phyloP scores from a whole-genome alignment of 2,113 vertebrate genomes.

The Calyptommatus sinebrachiatus region DNA sequence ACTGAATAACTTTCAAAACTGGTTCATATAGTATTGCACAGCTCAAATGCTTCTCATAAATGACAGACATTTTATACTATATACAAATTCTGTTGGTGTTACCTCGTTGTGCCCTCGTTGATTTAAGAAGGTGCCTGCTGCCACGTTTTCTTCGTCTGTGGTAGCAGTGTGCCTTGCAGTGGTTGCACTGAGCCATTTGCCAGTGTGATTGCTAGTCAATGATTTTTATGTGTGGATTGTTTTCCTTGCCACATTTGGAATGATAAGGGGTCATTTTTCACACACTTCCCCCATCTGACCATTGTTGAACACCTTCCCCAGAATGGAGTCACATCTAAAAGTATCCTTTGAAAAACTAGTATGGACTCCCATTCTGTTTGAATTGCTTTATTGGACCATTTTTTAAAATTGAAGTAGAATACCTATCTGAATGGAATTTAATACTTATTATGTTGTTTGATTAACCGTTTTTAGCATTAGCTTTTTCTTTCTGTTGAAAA shows the following conservation, averaged over 20 bases:
- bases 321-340: not conserved
- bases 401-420: slow-evolving; percentile 27
- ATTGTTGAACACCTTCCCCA: not conserved
- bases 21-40: not conserved
- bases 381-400: slow-evolving; percentile 31
- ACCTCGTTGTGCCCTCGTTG: too few species aligned
- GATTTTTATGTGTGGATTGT: too few species aligned
- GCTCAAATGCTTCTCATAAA: not conserved
- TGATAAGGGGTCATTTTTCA: too few species aligned
- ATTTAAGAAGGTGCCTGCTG: too few species aligned
- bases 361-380: not conserved
- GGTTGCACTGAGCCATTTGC: too few species aligned
- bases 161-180: too few species aligned
- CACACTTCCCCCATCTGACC: too few species aligned
- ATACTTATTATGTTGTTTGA: slow-evolving; percentile 47
- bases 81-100: too few species aligned
- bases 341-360: not conserved
- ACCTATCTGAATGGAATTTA: slow-evolving; percentile 56
- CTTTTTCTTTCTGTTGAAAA: slow-evolving; percentile 18
- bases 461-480: slow-evolving; percentile 49
- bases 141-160: too few species aligned
- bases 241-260: too few species aligned
- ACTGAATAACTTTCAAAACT: not conserved
- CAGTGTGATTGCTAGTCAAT: too few species aligned
- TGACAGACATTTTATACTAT: not conserved